A percentile compares a stretch with the other conserved stretches of the same genome.
Conservation (phyloP, 2,113 vertebrate genomes). For the Heptranchias perlo region DNA sequence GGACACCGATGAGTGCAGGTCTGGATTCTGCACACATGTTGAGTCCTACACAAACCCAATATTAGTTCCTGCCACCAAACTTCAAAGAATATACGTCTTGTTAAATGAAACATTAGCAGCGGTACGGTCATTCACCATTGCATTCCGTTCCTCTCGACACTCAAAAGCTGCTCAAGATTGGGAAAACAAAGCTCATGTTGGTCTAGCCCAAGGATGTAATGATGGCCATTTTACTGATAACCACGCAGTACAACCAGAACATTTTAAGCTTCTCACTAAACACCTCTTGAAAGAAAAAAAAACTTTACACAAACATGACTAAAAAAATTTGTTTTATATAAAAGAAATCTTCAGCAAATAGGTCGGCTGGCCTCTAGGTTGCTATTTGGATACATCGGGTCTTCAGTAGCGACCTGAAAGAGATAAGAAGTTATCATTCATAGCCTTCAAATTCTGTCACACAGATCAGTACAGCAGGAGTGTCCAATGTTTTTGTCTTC, state of each 20-base stretch:
- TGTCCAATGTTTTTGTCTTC: not conserved
- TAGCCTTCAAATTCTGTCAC: not conserved
- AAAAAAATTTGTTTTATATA: conserved; percentile 18
- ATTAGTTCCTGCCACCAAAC: conserved; percentile 1
- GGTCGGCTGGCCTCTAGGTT: not conserved
- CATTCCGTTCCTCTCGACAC: not conserved
- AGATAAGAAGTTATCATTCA: not conserved
- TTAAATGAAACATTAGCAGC: not conserved
- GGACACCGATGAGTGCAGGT: not conserved
- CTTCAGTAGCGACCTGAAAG: conserved; percentile 35
- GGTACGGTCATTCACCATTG: not conserved
- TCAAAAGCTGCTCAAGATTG: not conserved
- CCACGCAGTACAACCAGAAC: conserved; percentile 21
- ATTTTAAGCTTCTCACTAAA: conserved; percentile 26
- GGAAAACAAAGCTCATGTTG: conserved; percentile 3
- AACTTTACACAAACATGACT: conserved; percentile 27
- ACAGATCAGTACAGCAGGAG: not conserved
- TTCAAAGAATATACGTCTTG: not conserved
- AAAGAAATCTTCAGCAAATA: conserved; percentile 34
- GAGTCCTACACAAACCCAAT: not conserved
- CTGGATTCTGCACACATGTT: not conserved
- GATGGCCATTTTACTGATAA: conserved; percentile 1
- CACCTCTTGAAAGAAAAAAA: not conserved
- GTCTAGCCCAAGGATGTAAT: not conserved
- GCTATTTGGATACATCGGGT: not conserved